These are phyloP conservation scores for Apodemus speciosus DNA, from an alignment of 2,113 vertebrate species.

Conservation along the genomic window DNA sequence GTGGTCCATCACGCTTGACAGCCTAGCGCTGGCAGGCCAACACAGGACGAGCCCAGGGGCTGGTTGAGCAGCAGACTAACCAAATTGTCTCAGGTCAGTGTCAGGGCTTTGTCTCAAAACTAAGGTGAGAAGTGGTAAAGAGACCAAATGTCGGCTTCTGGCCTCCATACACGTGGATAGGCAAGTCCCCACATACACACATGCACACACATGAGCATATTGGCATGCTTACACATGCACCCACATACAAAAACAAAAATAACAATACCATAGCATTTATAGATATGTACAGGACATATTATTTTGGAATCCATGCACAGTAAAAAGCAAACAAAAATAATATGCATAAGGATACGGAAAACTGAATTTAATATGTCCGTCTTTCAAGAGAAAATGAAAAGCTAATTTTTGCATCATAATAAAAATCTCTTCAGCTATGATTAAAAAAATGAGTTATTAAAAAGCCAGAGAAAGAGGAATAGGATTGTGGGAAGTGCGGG, in stretches of 20 bases:
- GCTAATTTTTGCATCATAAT: not conserved
- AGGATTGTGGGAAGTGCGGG: no score
- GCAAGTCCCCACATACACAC: not conserved
- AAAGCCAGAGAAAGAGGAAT: not conserved
- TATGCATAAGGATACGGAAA: not conserved
- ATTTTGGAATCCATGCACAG: not conserved
- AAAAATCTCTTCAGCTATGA: not conserved
- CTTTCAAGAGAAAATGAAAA: not conserved
- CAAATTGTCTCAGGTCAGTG: not conserved
- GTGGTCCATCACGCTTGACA: not conserved
- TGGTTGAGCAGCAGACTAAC: not conserved
- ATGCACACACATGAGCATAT: not conserved
- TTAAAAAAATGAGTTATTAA: not conserved
- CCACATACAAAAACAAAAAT: not conserved
- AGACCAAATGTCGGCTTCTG: not conserved
- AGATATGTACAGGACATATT: not conserved
- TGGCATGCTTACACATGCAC: not conserved
- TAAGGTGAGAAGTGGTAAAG: not conserved
- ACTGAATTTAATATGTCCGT: not conserved
- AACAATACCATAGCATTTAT: not conserved
- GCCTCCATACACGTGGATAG: not conserved
- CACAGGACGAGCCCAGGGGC: not conserved
- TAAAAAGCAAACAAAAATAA: constrained; percentile 33
- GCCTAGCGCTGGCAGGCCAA: not conserved
- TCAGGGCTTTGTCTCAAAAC: not conserved